Conservation (phyloP, 2,113 vertebrate species). For the Neomonachus schauinslandi region DNA sequence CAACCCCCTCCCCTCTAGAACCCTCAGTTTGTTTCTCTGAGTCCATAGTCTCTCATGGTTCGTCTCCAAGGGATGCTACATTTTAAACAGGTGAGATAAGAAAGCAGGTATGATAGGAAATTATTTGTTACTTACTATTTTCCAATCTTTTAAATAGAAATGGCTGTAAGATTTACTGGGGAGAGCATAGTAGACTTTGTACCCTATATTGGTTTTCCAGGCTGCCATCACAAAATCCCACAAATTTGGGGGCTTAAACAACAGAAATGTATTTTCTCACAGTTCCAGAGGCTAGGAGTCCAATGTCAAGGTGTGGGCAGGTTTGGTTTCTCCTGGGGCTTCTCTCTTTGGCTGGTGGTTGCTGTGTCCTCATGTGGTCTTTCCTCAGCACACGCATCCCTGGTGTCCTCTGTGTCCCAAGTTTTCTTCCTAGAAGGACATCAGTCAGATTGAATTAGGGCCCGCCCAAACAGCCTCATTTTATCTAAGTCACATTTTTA, state of each 20-base stretch:
- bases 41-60: no score
- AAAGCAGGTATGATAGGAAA: background rate
- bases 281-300: background rate
- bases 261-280: no score
- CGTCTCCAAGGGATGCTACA: no score
- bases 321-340: background rate
- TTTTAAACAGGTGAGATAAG: background rate
- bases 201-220: no score
- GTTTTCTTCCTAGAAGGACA: background rate
- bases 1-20: no score
- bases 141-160: background rate
- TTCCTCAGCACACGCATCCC: no score
- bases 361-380: fast-evolving
- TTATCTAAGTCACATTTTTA: background rate
- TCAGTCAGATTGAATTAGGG: background rate
- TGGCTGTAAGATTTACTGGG: background rate
- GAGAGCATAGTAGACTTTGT: background rate
- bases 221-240: background rate
- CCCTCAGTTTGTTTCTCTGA: no score
- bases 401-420: background rate
- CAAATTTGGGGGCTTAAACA: background rate
- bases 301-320: no score
- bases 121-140: background rate
- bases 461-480: background rate
- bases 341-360: background rate